Evolutionary conservation across 2,797 vertebrate genomes (phyloP).

Genomic region (Clarias fuscus): DNA sequence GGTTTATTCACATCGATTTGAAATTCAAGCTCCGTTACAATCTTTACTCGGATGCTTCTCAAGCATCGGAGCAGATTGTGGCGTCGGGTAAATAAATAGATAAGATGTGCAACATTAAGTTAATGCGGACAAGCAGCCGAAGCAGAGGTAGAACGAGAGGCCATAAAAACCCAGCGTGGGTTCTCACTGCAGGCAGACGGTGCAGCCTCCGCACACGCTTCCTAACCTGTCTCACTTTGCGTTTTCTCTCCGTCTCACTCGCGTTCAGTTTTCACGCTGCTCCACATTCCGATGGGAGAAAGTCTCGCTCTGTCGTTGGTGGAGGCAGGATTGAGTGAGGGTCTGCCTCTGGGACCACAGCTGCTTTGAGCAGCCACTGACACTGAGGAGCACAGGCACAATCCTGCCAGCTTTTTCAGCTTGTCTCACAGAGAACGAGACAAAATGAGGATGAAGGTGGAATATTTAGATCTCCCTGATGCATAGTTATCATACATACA

Average conservation of each 20-base stretch:
- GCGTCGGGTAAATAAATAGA: constrained; percentile 55
- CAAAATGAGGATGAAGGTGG: constrained; percentile 37
- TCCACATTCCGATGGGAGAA: constrained; percentile 21
- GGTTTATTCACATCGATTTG: constrained; percentile 52
- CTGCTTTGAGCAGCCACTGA: constrained; percentile 17
- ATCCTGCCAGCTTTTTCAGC: constrained; percentile 19
- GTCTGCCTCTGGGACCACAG: constrained; percentile 28
- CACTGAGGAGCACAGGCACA: constrained; percentile 23
- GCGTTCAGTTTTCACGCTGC: constrained; percentile 13
- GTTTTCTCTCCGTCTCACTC: constrained; percentile 15
- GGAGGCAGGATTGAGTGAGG: constrained; percentile 32
- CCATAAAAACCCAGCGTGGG: constrained; percentile 46
- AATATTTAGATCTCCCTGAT: constrained; percentile 33
- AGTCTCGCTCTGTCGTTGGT: constrained; percentile 17
- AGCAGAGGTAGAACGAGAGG: constrained; percentile 46
- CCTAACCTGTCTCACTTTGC: constrained; percentile 17
- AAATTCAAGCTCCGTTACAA: constrained; percentile 50
- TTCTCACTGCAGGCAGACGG: constrained; percentile 31
- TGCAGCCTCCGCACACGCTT: constrained; percentile 2
- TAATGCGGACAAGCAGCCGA: constrained; percentile 38
- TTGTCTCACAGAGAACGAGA: constrained; percentile 15
- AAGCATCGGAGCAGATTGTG: constrained; percentile 42
- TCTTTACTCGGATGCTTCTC: constrained; percentile 47
- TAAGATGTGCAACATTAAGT: constrained; percentile 57
- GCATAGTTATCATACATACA: constrained; percentile 30